Conservation (phyloP, 2,888 invertebrate species). For the Drosophila niveifrons region DNA sequence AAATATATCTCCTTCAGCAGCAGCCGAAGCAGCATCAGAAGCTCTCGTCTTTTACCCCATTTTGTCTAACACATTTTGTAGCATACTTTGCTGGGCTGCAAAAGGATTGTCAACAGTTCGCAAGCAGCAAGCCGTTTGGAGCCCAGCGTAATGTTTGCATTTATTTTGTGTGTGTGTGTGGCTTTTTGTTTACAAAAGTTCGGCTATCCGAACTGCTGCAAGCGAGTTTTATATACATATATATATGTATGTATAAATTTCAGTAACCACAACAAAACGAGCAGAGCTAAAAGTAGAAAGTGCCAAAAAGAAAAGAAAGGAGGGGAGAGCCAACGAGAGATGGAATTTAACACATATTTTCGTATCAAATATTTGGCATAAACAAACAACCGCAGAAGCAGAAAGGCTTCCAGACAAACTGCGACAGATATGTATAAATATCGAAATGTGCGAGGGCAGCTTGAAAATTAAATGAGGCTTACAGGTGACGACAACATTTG, state of each 20-base stretch:
- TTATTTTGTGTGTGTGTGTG: slow-evolving; percentile 36
- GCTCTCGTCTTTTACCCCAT: not conserved
- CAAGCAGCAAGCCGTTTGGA: slow-evolving; percentile 16
- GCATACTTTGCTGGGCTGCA: slow-evolving; percentile 46
- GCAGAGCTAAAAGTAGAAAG: slow-evolving; percentile 3
- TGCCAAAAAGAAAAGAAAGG: slow-evolving; percentile 21
- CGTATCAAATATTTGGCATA: slow-evolving; percentile 72
- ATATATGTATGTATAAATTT: slow-evolving; percentile 30
- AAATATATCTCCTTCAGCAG: slow-evolving; percentile 48
- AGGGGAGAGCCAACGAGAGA: slow-evolving; percentile 16
- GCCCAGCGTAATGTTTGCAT: slow-evolving; percentile 58
- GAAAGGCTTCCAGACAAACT: slow-evolving; percentile 33
- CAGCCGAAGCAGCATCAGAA: slow-evolving; percentile 1
- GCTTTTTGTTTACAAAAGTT: slow-evolving; percentile 66
- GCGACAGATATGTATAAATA: slow-evolving; percentile 13
- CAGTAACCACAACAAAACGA: slow-evolving; percentile 49
- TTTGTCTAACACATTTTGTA: slow-evolving; percentile 38
- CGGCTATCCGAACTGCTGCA: slow-evolving; percentile 48
- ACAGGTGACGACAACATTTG: not conserved
- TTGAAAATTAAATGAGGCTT: not conserved
- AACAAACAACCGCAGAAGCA: slow-evolving; percentile 60
- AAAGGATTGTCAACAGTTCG: slow-evolving; percentile 71
- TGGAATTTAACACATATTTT: slow-evolving; percentile 75
- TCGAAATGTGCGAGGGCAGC: slow-evolving; percentile 34
- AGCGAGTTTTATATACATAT: slow-evolving; percentile 32